These are phyloP conservation scores for Uromys caudimaculatus DNA, from an alignment of 2,797 vertebrate species.

Conservation along the genomic window DNA sequence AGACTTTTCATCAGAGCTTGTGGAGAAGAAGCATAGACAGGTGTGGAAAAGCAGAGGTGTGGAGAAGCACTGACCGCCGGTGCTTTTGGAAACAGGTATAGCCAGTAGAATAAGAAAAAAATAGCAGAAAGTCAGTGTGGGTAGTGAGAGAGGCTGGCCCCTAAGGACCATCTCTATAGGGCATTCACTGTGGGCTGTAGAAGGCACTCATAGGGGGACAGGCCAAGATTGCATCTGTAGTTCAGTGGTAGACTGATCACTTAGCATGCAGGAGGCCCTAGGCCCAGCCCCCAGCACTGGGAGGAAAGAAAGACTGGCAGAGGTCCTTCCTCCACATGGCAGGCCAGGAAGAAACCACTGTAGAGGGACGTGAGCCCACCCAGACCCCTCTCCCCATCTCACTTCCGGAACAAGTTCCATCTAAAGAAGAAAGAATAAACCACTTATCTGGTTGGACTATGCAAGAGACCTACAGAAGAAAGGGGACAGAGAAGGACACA, in stretches of 20 bases:
- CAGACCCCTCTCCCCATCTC: neutral
- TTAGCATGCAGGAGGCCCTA: neutral
- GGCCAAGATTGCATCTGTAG: neutral
- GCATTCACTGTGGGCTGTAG: neutral
- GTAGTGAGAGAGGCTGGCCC: too few relatives aligned
- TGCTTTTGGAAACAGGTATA: neutral
- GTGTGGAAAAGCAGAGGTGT: neutral
- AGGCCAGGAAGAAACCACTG: neutral
- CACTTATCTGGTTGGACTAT: neutral
- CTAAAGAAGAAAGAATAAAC: slow-evolving; percentile 19
- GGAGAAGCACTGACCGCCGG: too few relatives aligned
- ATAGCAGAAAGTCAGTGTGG: neutral
- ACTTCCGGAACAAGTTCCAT: neutral
- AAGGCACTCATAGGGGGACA: neutral
- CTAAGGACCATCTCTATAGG: neutral
- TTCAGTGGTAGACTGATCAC: neutral
- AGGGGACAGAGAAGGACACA: neutral
- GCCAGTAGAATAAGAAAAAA: neutral
- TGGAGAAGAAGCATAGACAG: neutral
- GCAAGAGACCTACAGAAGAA: neutral
- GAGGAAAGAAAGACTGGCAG: neutral
- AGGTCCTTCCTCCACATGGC: neutral
- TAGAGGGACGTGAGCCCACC: neutral
- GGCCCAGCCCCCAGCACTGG: neutral
- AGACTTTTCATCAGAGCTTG: rapidly evolving